Evolutionary conservation across 2,888 invertebrate species (phyloP).

Genomic region (Iphiclides podalirius): DNA sequence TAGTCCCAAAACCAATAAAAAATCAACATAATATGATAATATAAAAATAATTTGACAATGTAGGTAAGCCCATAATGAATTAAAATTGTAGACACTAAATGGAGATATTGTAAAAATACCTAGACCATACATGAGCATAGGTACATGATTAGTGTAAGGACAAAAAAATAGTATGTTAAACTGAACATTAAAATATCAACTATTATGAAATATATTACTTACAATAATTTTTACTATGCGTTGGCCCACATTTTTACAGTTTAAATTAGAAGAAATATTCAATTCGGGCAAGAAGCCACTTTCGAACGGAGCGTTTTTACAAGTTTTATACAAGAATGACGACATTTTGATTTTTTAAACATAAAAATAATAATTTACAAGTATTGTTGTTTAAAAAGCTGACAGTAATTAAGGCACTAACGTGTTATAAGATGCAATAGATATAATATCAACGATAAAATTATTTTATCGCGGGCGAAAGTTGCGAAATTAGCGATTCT

Average conservation of each 20-base stretch:
- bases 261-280: constrained; percentile 40
- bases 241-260: constrained; percentile 49
- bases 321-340: constrained; percentile 65
- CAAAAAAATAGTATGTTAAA: too few species aligned
- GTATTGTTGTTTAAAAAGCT: background rate
- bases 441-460: constrained; percentile 18
- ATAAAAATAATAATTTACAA: background rate
- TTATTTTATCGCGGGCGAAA: constrained; percentile 15
- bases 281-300: constrained; percentile 58
- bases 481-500: constrained; percentile 13
- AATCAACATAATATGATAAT: too few species aligned
- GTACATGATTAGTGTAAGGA: too few species aligned
- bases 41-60: too few species aligned
- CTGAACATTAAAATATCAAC: too few species aligned
- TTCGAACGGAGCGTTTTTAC: constrained; percentile 59
- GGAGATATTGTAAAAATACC: too few species aligned
- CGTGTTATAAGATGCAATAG: background rate
- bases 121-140: too few species aligned
- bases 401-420: constrained; percentile 1
- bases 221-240: constrained; percentile 36
- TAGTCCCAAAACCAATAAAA: too few species aligned
- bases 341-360: constrained; percentile 37
- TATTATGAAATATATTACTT: too few species aligned
- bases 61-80: too few species aligned
- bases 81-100: too few species aligned